Base-by-base conservation (phyloP, 2,888 invertebrate genomes). In the Drosophila limbata region DNA sequence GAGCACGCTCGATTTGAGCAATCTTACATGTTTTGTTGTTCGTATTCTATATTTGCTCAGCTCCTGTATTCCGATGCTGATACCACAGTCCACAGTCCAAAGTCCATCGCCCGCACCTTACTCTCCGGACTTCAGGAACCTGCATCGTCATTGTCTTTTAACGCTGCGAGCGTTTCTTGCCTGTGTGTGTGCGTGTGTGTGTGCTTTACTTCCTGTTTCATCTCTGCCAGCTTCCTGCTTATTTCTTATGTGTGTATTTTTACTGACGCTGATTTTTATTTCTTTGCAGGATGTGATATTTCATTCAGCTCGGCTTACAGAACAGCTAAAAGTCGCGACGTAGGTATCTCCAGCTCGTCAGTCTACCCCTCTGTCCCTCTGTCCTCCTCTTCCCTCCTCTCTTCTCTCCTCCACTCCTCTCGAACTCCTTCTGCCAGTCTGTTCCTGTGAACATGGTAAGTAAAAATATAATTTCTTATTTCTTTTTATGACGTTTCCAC, bases 211-310 rank as follows among this genome's bases (percentile, higher is more conserved):
- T 86, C 84, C 83, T 86, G 79, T 77, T 81, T 73, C 77, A 81
- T 85, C 79, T 77, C 64, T 61, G 69, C 68, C 71, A 77, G 84
- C 84, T 79, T 85, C 81, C 80, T 86, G 81, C 79, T 72, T 65
- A 53, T 65, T 80, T 73, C 82, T 80, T 83, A 81, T 82, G 78
- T 82, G 78, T 82, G 77, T 80, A 69, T 79, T 81, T 86, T 81
- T 80, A 72, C 76, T 73, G 77, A 73, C 82, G 84, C 77, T 87
- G 87, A 87, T 87, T 85, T 86, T 87, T 87, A 87, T 87, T 82
- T 82, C 82, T 81, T 77, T 63, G 70, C 87, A 81, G 87, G 85
- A 85, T 84, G 79, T 87, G 79, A 82, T 87, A 82, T 87, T 87
- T 87, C 84, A 84, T 82, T 84, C 74, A 74, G 73, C 67, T 76